Percentiles rank a stretch among this genome's conserved stretches.
These are phyloP conservation scores for Eupristina koningsbergeri DNA, from an alignment of 1,140 invertebrate species.

Conservation along the genomic window DNA sequence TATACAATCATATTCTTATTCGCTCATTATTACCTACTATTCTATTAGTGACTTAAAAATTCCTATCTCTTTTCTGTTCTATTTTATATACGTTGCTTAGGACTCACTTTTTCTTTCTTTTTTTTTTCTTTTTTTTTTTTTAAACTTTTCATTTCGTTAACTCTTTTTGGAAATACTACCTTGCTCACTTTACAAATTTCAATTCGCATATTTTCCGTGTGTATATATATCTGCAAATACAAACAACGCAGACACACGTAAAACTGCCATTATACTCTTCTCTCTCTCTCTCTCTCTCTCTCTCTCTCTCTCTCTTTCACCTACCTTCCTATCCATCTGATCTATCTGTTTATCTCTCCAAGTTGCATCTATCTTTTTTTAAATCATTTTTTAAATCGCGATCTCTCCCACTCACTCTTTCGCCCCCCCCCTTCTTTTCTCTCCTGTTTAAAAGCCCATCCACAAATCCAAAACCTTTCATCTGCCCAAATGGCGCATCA, in stretches of 20 bases:
- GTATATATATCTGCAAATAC: slow-evolving; percentile 60
- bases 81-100: slow-evolving; percentile 60
- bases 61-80: slow-evolving; percentile 41
- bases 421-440: not conserved
- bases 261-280: slow-evolving; percentile 48
- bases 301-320: no score
- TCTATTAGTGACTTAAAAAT: slow-evolving; percentile 3
- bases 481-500: slow-evolving; percentile 25
- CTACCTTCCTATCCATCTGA: not conserved
- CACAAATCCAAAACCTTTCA: slow-evolving; percentile 37
- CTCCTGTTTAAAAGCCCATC: slow-evolving; percentile 25
- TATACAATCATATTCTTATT: slow-evolving; percentile 44
- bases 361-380: slow-evolving; percentile 34
- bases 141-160: no score
- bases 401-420: not conserved
- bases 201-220: slow-evolving; percentile 55
- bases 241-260: slow-evolving; percentile 63
- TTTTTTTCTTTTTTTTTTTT: slow-evolving; percentile 50
- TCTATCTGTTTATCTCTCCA: not conserved
- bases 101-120: slow-evolving; percentile 57
- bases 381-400: not conserved
- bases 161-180: slow-evolving; percentile 1
- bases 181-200: slow-evolving; percentile 42
- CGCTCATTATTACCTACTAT: slow-evolving; percentile 46
- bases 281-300: no score